These are phyloP conservation scores for Polypedilum pembai DNA, from an alignment of 1,140 invertebrate species.

Conservation along the genomic window DNA sequence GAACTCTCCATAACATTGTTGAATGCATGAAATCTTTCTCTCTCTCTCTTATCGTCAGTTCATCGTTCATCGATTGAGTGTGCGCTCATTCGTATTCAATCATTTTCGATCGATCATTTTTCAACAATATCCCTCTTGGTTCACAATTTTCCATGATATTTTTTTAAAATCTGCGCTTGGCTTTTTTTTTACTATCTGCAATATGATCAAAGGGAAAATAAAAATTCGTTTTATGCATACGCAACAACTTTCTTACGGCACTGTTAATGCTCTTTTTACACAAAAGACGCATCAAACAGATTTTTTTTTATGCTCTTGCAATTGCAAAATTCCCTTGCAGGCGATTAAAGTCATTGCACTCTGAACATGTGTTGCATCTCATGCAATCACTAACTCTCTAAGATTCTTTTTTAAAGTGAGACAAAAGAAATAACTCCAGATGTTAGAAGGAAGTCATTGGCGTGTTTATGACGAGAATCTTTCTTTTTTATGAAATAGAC, in stretches of 20 bases:
- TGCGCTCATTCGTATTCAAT: conserved; percentile 11
- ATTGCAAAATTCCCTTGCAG: conserved; percentile 10
- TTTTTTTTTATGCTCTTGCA: neutral
- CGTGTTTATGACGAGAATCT: too few species aligned
- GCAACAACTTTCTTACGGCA: neutral
- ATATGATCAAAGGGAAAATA: neutral
- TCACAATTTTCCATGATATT: neutral
- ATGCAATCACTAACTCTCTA: neutral
- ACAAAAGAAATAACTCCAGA: too few species aligned
- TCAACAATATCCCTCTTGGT: conserved; percentile 4
- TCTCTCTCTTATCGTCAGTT: conserved; percentile 1
- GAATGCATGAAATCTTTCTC: neutral
- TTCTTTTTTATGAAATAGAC: too few species aligned
- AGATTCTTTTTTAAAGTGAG: too few species aligned
- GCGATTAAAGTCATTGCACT: neutral
- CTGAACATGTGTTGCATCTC: neutral
- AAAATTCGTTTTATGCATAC: conserved; percentile 2
- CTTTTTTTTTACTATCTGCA: conserved; percentile 1
- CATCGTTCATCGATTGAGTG: neutral
- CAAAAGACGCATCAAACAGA: conserved; percentile 11
- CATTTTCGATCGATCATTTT: conserved; percentile 18
- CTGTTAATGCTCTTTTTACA: conserved; percentile 5
- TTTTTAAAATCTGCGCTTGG: neutral
- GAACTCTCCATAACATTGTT: neutral
- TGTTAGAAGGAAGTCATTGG: too few species aligned